Base-by-base conservation (phyloP, 2,113 vertebrate species). In the Calidris pugnax region DNA sequence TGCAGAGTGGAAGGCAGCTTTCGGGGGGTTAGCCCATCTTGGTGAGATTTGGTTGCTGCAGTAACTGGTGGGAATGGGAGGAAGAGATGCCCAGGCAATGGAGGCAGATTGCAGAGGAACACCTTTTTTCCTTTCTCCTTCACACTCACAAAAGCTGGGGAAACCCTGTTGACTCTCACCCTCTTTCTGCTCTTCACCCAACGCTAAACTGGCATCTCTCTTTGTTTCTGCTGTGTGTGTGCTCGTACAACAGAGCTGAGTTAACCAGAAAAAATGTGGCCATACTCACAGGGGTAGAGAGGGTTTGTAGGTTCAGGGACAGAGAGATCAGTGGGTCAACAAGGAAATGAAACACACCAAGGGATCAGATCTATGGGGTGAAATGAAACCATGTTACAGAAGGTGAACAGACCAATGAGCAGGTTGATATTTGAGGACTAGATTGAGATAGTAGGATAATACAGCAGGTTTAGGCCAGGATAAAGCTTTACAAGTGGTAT, bases 121-220 rank as follows among this genome's bases (percentile, higher is more conserved):
- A 50, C 2, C 19, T 4, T 41, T 53, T 35, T 47, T 14, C 28
- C 19, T 33, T 37, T 10, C 10, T 45, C 32, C 27, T 37, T 26
- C 59, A 56, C 2, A 10, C n/a, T 73, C 23, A 28, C 23, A 79
- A 75, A 91, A 57, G 5, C 8, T 63, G 14, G 7, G 8, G 10
- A 56, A 74, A 27, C 15, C 10, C 3, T 69, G 4, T 14, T 74
- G 2, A 4, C 51, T 56, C 47, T 84, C 7, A 33, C 7, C 2
- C 3, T 75, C 55, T 50, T 74, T 62, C 47, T 55, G 10, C 23
- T 50, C 27, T 74, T 89, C 43, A 66, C 14, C 4, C 23, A 28
- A 7, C 0, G 0, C 17, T 28, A 12, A 57, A 59, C 8, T 9
- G 14, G 3, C n/a, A 30, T 62, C 27, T 56, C 1, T 0, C 27